phyloP scores from a whole-genome alignment of 2,113 vertebrate species.

The Ceyx cyanopectus region DNA sequence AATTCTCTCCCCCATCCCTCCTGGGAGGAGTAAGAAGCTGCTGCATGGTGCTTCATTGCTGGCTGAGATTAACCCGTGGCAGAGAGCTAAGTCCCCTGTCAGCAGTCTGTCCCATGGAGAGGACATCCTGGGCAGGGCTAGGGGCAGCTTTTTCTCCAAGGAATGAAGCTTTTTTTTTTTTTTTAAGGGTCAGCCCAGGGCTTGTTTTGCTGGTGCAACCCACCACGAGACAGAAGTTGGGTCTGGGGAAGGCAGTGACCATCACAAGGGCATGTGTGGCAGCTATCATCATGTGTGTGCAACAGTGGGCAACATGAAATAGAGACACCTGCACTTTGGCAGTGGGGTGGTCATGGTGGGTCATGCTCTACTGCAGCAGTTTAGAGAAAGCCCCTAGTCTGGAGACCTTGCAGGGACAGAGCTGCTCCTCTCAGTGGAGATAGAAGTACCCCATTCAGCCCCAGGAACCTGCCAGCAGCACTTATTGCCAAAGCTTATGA shows the following conservation, averaged over 20 bases:
- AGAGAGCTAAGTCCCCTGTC: not conserved
- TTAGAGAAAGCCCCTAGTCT: not conserved
- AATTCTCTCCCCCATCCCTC: not conserved
- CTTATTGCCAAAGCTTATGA: not conserved
- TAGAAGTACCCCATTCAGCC: not conserved
- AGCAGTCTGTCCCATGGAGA: not conserved
- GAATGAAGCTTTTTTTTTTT: not conserved
- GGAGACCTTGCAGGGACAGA: not conserved
- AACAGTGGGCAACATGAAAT: fast-evolving
- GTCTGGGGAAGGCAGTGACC: not conserved
- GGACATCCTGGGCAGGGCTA: not conserved
- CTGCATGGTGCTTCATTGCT: not conserved
- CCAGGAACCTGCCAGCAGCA: not conserved
- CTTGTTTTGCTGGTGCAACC: not conserved
- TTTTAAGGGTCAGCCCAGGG: not conserved
- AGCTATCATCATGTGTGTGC: fast-evolving
- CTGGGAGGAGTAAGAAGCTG: not conserved
- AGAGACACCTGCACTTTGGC: fast-evolving
- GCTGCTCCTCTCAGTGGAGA: not conserved
- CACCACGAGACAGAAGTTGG: not conserved
- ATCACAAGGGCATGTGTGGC: fast-evolving
- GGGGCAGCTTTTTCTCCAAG: not conserved
- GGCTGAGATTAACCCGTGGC: not conserved
- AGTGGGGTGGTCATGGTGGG: not conserved
- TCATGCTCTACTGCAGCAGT: not conserved